These are phyloP conservation scores for Physocephala rufipes DNA, from an alignment of 2,888 invertebrate genomes.

Conservation along the genomic window DNA sequence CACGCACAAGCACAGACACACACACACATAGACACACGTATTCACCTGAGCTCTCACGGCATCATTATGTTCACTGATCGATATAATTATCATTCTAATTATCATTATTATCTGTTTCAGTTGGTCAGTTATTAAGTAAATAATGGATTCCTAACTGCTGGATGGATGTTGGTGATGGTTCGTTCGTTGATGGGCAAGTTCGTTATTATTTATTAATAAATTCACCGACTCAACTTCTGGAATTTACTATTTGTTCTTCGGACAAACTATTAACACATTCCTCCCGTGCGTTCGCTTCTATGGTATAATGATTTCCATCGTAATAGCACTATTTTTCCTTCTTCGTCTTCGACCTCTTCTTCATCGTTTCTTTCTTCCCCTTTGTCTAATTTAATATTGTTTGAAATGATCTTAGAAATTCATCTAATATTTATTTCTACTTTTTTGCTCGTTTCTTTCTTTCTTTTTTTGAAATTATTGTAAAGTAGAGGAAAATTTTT, in stretches of 20 bases:
- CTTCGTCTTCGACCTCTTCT: too few relatives aligned
- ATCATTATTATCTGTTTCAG: too few relatives aligned
- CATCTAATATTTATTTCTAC: too few relatives aligned
- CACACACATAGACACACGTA: too few relatives aligned
- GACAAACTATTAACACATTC: slow-evolving; percentile 45
- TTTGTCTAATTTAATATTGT: too few relatives aligned
- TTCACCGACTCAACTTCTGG: slow-evolving; percentile 58
- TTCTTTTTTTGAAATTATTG: not conserved
- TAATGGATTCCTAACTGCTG: slow-evolving; percentile 10
- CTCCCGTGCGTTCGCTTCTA: not conserved
- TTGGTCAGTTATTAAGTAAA: not conserved
- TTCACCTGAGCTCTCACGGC: too few relatives aligned
- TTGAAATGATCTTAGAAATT: too few relatives aligned
- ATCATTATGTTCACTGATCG: too few relatives aligned
- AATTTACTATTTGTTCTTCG: slow-evolving; percentile 54
- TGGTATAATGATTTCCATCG: not conserved
- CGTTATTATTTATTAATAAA: slow-evolving; percentile 53
- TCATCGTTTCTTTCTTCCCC: too few relatives aligned
- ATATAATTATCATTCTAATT: not conserved
- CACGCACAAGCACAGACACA: too few relatives aligned
- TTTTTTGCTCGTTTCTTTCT: not conserved
- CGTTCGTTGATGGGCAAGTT: too few relatives aligned
- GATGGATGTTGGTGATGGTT: slow-evolving; percentile 30
- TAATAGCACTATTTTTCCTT: not conserved
- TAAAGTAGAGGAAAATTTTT: not conserved